Percentiles rank a stretch among this genome's conserved stretches.
Evolutionary conservation across 2,797 vertebrate species (phyloP).

Genomic region (Podarcis siculus): DNA sequence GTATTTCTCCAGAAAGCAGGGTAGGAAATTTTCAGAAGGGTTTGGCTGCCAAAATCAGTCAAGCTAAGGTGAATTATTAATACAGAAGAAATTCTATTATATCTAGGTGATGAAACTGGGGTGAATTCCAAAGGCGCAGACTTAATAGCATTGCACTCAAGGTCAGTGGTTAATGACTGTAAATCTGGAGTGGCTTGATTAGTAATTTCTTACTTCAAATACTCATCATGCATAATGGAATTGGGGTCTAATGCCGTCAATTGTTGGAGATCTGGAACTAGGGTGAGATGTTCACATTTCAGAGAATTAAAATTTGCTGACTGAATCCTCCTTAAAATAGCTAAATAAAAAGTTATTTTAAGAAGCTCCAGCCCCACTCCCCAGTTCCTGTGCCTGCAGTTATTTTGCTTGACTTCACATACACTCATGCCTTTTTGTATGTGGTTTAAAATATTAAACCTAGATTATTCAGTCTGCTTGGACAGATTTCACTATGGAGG

Average conservation of each 20-base stretch:
- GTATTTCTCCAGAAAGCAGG: not conserved
- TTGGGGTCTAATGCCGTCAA: not conserved
- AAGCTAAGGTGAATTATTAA: constrained; percentile 29
- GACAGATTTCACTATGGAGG: constrained; percentile 17
- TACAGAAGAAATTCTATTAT: constrained; percentile 26
- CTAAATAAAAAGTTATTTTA: not conserved
- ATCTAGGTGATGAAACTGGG: constrained; percentile 13
- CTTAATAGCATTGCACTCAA: constrained; percentile 21
- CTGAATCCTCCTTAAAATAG: not conserved
- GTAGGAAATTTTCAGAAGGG: not conserved
- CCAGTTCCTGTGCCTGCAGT: not conserved
- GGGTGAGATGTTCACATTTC: constrained; percentile 8
- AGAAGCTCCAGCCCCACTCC: not conserved
- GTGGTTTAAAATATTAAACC: constrained; percentile 23
- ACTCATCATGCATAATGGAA: constrained; percentile 30
- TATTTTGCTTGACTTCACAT: not conserved
- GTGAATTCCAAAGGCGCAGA: constrained; percentile 24
- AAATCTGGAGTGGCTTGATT: constrained; percentile 35
- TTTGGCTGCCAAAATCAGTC: constrained; percentile 1
- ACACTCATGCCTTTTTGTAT: not conserved
- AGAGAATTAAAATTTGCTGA: constrained; percentile 18
- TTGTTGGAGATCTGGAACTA: constrained; percentile 9
- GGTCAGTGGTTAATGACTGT: constrained; percentile 40
- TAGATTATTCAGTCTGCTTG: constrained; percentile 18
- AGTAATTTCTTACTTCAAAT: constrained; percentile 16